A percentile compares a stretch with the other conserved stretches of the same genome.
phyloP scores from a whole-genome alignment of 2,797 vertebrate species.

The Brachyrhaphis roseni region DNA sequence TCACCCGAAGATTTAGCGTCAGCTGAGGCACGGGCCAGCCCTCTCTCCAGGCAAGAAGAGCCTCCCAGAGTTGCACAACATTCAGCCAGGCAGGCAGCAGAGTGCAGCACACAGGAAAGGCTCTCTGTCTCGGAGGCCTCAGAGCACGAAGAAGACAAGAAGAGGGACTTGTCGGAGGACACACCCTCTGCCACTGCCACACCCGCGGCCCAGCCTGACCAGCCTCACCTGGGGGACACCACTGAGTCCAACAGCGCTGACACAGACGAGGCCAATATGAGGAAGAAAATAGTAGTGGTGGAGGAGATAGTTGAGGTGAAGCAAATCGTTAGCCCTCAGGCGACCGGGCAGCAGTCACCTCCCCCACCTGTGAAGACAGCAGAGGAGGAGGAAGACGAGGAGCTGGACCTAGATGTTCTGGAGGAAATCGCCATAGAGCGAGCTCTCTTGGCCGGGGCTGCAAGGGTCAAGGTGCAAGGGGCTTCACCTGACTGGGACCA shows the following conservation, averaged over 20 bases:
- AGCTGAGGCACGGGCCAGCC: constrained; percentile 74
- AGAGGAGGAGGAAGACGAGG: constrained; percentile 60
- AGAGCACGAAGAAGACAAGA: constrained; percentile 62
- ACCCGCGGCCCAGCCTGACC: constrained; percentile 49
- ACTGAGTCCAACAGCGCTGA: constrained; percentile 40
- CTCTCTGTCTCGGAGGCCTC: constrained; percentile 66
- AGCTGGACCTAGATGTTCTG: constrained; percentile 82
- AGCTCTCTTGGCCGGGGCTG: constrained; percentile 51
- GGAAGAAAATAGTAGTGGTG: constrained; percentile 84
- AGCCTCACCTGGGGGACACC: constrained; percentile 60
- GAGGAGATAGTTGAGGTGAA: constrained; percentile 85
- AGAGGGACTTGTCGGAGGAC: constrained; percentile 63
- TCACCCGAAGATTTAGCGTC: constrained; percentile 75
- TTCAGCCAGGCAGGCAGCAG: constrained; percentile 71
- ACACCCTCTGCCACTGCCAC: constrained; percentile 70
- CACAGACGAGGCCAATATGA: constrained; percentile 79
- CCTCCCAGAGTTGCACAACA: constrained; percentile 83
- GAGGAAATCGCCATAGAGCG: constrained; percentile 76
- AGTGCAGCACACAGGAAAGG: constrained; percentile 72
- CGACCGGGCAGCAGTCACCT: constrained; percentile 54
- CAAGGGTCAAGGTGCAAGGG: constrained; percentile 16
- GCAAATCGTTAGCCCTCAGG: constrained; percentile 67
- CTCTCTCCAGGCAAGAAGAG: constrained; percentile 74
- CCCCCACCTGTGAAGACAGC: constrained; percentile 53
- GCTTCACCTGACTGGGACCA: constrained; percentile 79